Evolutionary conservation across 2,113 vertebrate species (phyloP), one percentile per base, ranked within the genome.

Genomic region (Leptocoma aspasia): DNA sequence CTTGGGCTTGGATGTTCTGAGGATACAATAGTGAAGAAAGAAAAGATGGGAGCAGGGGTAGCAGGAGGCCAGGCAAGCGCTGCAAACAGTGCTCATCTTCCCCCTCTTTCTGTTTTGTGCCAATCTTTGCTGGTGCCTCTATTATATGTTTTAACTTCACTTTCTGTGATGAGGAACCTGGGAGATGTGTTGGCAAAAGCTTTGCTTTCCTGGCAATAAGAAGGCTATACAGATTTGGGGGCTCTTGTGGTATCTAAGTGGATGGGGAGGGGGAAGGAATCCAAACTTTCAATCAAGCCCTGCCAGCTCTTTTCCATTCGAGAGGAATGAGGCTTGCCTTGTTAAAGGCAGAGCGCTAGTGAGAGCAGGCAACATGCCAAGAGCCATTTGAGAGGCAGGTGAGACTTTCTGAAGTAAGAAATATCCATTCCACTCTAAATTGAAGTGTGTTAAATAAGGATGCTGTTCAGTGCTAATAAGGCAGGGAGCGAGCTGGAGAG

Each of bases 381-480:
- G 92, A 96, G 82, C 93, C 86, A 79, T 97, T 96, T 94, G 96
- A 97, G 96, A 97, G 92, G 96, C 97, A 97, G 96, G 95, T 96
- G 94, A 97, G 96, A 96, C 86, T 96, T 96, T 97, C 95, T 95
- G 91, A 94, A 97, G 94, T 93, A 96, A 97, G 93, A 97, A 97
- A 97, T 97, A 97, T 89, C 93, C 92, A 95, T 96, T 97, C 95
- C 92, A 96, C 90, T 96, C 94, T 94, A 96, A 97, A 92, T 77
- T 95, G 94, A 97, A 95, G 94, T 87, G 92, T 85, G 95, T 92
- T 97, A 97, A 96, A 96, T 97, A 94, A 95, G 92, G 96, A 91
- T 92, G 93, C 92, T 96, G 92, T 82, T 96, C 80, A 94, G 93
- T 39, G 15, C 94, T 95, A 96, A 97, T 96, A 93, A 95, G 86